Percentiles rank a stretch among this genome's conserved stretches.
Evolutionary conservation across 1,140 invertebrate species (phyloP).

Genomic region (Bilobella aurantiaca): DNA sequence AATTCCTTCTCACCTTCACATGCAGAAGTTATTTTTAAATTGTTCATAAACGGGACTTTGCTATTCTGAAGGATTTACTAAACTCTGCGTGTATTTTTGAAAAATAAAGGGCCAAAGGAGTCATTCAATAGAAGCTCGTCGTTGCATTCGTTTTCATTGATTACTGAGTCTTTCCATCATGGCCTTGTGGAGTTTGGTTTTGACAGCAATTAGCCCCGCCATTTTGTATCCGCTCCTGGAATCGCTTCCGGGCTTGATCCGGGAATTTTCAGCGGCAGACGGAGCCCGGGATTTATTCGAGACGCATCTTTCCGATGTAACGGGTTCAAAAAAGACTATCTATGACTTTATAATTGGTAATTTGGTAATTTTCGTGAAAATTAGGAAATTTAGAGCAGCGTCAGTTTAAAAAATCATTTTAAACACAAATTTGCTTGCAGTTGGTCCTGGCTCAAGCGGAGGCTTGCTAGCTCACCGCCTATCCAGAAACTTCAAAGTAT

Average conservation of each 20-base stretch:
- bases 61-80: no score
- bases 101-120: not conserved
- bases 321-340: not conserved
- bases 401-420: not conserved
- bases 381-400: not conserved
- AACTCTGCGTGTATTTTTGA: no score
- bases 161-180: not conserved
- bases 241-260: not conserved
- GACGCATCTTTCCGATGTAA: not conserved
- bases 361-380: not conserved
- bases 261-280: not conserved
- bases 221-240: not conserved
- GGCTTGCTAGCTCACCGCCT: conserved; percentile 45
- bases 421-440: conserved; percentile 33
- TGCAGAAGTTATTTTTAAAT: no score
- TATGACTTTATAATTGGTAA: conserved; percentile 2
- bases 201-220: not conserved
- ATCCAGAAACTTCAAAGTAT: conserved; percentile 37
- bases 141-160: not conserved
- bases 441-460: conserved; percentile 48
- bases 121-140: not conserved
- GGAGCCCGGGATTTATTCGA: not conserved
- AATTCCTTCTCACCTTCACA: no score
- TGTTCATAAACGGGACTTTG: no score
- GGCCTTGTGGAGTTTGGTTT: not conserved